Conservation (phyloP, 2,113 vertebrate species). For the Condylura cristata region DNA sequence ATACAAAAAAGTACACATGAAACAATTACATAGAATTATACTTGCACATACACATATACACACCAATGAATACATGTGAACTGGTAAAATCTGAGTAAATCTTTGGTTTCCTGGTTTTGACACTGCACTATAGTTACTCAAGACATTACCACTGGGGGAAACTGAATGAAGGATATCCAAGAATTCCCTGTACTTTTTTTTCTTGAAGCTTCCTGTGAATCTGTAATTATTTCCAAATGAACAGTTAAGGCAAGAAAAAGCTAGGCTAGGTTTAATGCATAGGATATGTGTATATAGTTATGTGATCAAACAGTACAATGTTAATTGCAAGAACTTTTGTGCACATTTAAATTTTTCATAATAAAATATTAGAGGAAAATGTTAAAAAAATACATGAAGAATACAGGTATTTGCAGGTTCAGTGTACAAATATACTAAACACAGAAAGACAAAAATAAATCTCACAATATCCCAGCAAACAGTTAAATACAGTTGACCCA, state of each 20-base stretch:
- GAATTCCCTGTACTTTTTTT: neutral
- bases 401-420: constrained; percentile 9
- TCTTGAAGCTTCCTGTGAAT: neutral
- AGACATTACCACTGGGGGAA: neutral
- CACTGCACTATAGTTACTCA: neutral
- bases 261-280: neutral
- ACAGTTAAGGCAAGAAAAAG: neutral
- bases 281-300: constrained; percentile 26
- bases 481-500: neutral
- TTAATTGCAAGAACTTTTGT: neutral
- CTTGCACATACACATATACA: neutral
- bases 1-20: constrained; percentile 19
- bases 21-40: neutral
- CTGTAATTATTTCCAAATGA: constrained; percentile 52
- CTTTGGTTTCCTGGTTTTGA: constrained; percentile 23
- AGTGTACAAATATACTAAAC: constrained; percentile 3
- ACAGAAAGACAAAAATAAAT: constrained; percentile 45
- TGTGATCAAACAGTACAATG: neutral
- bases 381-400: constrained; percentile 10
- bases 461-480: constrained; percentile 4
- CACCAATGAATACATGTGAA: neutral
- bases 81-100: constrained; percentile 42
- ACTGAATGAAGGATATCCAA: neutral
- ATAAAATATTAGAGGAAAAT: neutral
- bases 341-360: neutral